Evolutionary conservation across 2,113 vertebrate genomes (phyloP), one percentile per base, ranked within the genome.

Genomic region (Piaya cayana): DNA sequence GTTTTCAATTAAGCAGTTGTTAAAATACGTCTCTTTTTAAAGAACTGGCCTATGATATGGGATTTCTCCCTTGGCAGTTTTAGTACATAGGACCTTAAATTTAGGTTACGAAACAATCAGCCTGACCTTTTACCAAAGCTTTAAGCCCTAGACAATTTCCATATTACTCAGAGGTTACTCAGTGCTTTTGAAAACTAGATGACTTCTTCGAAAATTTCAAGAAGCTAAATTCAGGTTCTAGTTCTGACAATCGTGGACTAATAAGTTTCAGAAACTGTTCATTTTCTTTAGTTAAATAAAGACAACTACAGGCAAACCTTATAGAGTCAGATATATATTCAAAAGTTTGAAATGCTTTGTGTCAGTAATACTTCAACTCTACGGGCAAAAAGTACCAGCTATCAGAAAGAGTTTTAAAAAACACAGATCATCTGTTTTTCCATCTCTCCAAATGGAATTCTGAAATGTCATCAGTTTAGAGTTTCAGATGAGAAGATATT

Each of bases 381-480:
- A 74, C 5, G 67, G 50, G 32, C 67, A 90, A 85, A 75, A 88
- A 75, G 45, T 36, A 71, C 22, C 56, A 92, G 64, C 37, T 78
- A 83, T 70, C 74, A 96, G 62, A 91, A 91, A 60, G 78, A 63
- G 71, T 75, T 94, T 88, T 59, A 5, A 75, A 92, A 96, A 86
- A 92, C 82, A 83, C 26, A 88, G 37, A 86, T 92, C 64, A 90
- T 88, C 93, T 82, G 67, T 32, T 93, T 92, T 94, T 86, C 85
- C 69, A 43, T 94, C 85, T 90, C 76, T 81, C 90, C 85, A 80
- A 94, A 68, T 60, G 90, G 75, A 96, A 96, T 97, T 94, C 71
- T 88, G 88, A 95, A 96, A 95, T 86, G 52, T 77, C 95, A 95
- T 83, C 93, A 97, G 79, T 94, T 93, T 95, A 88, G 81, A 60